These are phyloP conservation scores for Drosophila orena DNA, from an alignment of 1,140 invertebrate genomes.

Conservation along the genomic window DNA sequence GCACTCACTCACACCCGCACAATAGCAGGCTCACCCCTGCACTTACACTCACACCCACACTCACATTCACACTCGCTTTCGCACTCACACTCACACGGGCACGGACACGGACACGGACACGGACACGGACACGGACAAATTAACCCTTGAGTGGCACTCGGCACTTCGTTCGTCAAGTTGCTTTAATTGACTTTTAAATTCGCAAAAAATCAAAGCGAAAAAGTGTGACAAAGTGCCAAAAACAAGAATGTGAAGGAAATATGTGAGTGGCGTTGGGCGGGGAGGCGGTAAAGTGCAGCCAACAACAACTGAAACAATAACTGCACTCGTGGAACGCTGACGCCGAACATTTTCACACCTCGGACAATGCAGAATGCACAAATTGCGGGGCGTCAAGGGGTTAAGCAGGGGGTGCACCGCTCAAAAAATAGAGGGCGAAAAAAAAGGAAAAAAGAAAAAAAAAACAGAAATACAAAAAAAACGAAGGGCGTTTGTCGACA, in stretches of 20 bases:
- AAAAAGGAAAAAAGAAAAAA: too few species aligned
- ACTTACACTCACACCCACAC: slow-evolving; percentile 7
- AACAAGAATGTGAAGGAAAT: slow-evolving; percentile 6
- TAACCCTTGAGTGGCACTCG: slow-evolving; percentile 80
- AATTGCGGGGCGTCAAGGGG: slow-evolving; percentile 2
- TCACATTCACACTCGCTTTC: slow-evolving; percentile 1
- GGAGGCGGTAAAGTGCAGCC: slow-evolving; percentile 37
- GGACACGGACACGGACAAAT: slow-evolving; percentile 53
- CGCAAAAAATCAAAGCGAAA: slow-evolving; percentile 76
- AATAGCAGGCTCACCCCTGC: not conserved
- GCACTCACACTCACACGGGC: slow-evolving; percentile 18
- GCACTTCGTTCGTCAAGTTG: slow-evolving; percentile 72
- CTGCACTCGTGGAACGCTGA: slow-evolving; percentile 62
- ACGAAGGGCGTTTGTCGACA: slow-evolving; percentile 25
- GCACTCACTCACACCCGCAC: slow-evolving; percentile 10
- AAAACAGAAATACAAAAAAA: not conserved
- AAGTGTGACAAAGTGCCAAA: slow-evolving; percentile 63
- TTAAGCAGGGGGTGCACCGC: slow-evolving; percentile 15
- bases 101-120: slow-evolving; percentile 35
- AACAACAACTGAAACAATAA: slow-evolving; percentile 60
- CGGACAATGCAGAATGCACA: slow-evolving; percentile 68
- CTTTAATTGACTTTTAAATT: slow-evolving; percentile 83
- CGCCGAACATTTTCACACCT: slow-evolving; percentile 74
- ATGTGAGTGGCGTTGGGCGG: not conserved
- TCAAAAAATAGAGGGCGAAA: too few species aligned